Conservation (phyloP, 2,113 vertebrate genomes). For the Struthio camelus region DNA sequence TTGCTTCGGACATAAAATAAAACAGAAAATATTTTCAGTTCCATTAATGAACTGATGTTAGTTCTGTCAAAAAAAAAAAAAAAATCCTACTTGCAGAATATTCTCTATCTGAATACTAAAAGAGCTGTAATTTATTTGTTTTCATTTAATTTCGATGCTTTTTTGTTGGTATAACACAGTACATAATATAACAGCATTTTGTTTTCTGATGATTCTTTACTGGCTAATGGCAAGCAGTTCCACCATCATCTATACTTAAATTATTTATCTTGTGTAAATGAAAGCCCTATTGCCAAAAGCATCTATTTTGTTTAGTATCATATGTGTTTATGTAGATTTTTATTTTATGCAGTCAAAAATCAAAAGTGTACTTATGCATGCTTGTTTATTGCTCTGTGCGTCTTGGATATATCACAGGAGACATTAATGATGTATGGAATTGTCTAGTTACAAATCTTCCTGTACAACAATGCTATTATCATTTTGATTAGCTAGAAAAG, state of each 20-base stretch:
- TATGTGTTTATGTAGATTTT: conserved; percentile 19
- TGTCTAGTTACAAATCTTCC: conserved; percentile 16
- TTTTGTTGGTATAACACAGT: neutral
- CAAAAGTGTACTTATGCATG: neutral
- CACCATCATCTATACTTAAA: conserved; percentile 14
- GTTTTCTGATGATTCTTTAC: conserved; percentile 19
- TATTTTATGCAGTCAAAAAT: neutral
- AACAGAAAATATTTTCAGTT: conserved; percentile 66
- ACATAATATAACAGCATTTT: conserved; percentile 56
- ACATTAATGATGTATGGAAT: neutral
- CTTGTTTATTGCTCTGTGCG: neutral
- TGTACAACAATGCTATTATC: neutral
- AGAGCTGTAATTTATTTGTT: conserved; percentile 50
- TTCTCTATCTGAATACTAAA: neutral
- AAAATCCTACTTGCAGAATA: neutral
- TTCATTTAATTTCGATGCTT: conserved; percentile 48
- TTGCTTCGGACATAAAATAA: conserved; percentile 50
- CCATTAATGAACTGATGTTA: conserved; percentile 52
- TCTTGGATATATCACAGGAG: neutral
- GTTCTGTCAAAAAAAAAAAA: conserved; percentile 57
- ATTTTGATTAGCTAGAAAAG: conserved; percentile 29
- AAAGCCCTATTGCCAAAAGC: neutral
- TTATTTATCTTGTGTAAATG: conserved; percentile 22
- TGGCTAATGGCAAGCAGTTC: conserved; percentile 8
- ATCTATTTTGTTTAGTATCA: conserved; percentile 9